These are phyloP conservation scores for Poeciliopsis turrubarensis DNA, from an alignment of 2,113 vertebrate species.

Conservation along the genomic window DNA sequence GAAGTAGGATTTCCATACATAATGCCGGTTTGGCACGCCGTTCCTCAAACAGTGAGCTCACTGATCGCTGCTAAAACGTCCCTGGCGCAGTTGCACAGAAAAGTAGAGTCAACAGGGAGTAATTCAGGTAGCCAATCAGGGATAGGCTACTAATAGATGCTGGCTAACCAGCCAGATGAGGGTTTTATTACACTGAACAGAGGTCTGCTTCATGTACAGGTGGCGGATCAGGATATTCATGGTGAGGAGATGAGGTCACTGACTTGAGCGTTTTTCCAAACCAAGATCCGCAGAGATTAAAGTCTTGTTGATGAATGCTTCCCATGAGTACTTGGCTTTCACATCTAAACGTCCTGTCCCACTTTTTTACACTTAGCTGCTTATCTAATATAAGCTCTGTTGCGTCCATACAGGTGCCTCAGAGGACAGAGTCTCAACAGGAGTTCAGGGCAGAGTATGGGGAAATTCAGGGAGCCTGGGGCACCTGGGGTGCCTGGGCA, in stretches of 20 bases:
- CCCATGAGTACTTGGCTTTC: conserved; percentile 33
- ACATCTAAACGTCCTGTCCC: background rate
- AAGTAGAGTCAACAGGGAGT: conserved; percentile 54
- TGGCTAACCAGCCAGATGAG: conserved; percentile 62
- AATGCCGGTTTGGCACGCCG: conserved; percentile 55
- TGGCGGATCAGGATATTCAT: conserved; percentile 36
- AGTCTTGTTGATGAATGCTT: conserved; percentile 29
- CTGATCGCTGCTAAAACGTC: conserved; percentile 58
- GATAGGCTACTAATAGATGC: conserved; percentile 40
- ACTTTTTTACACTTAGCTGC: conserved; percentile 13
- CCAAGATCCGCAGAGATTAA: conserved; percentile 45
- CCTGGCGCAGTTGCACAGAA: conserved; percentile 48
- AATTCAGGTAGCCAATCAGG: conserved; percentile 57
- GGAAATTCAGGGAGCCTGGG: conserved; percentile 84
- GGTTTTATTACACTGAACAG: conserved; percentile 56
- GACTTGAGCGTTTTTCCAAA: conserved; percentile 41
- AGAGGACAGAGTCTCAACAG: conserved; percentile 81
- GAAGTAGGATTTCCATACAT: conserved; percentile 62
- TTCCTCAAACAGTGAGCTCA: conserved; percentile 63
- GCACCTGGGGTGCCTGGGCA: conserved; percentile 91
- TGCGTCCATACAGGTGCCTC: conserved; percentile 80
- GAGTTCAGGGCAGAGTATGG: conserved; percentile 64
- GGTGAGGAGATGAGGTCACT: conserved; percentile 63
- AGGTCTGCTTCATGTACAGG: conserved; percentile 53
- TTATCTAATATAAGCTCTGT: conserved; percentile 24